These are phyloP conservation scores for Sebastes steindachneri DNA, from an alignment of 2,797 vertebrate species.

Conservation along the genomic window DNA sequence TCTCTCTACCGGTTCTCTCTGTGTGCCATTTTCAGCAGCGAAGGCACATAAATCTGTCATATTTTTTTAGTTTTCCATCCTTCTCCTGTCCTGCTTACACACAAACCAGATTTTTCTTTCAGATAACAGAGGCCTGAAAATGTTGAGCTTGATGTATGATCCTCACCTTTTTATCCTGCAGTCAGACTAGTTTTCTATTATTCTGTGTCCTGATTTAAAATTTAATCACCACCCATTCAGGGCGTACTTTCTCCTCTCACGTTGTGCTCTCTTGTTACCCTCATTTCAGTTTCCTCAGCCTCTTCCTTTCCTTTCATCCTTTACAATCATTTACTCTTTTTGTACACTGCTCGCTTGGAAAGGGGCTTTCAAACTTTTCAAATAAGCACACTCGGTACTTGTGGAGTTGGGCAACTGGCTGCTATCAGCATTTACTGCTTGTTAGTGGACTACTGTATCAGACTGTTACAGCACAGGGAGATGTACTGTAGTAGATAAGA, in stretches of 20 bases:
- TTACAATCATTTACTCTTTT: background rate
- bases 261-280: background rate
- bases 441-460: slow-evolving; percentile 1
- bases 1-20: too few species aligned
- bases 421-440: slow-evolving; percentile 21
- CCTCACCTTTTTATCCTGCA: background rate
- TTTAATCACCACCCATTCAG: background rate
- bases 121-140: slow-evolving; percentile 7
- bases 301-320: slow-evolving; percentile 11
- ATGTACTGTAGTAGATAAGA: slow-evolving; percentile 21
- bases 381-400: background rate
- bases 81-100: background rate
- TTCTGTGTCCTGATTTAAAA: background rate
- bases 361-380: background rate
- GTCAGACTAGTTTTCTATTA: background rate
- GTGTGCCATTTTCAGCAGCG: background rate
- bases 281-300: background rate
- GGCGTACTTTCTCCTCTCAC: background rate
- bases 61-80: background rate
- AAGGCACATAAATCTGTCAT: background rate
- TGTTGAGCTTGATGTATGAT: slow-evolving; percentile 17
- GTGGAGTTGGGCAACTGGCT: slow-evolving; percentile 7
- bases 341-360: background rate
- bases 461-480: background rate
- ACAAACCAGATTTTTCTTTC: background rate